These are phyloP conservation scores for Capromys pilorides DNA, from an alignment of 2,797 vertebrate species.

Conservation along the genomic window DNA sequence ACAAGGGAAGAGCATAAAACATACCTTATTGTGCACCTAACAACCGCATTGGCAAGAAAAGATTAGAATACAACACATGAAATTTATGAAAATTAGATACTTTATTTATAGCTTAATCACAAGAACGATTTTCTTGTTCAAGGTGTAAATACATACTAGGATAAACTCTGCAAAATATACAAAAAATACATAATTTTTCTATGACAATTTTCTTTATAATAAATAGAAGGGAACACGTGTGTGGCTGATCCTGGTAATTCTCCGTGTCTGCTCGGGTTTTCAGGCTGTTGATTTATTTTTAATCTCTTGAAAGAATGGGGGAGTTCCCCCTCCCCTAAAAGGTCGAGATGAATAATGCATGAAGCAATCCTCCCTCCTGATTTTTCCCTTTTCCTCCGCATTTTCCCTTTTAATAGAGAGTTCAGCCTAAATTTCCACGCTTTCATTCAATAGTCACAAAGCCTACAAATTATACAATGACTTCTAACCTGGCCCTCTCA, in stretches of 20 bases:
- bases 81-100: constrained; percentile 88
- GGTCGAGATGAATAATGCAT: constrained; percentile 90
- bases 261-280: constrained; percentile 86
- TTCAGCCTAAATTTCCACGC: constrained; percentile 89
- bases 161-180: constrained; percentile 92
- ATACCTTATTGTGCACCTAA: background rate
- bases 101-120: constrained; percentile 88
- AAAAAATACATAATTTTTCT: constrained; percentile 89
- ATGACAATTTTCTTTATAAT: constrained; percentile 89
- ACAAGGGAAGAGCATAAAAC: background rate
- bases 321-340: constrained; percentile 85
- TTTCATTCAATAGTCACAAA: constrained; percentile 88
- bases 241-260: constrained; percentile 85
- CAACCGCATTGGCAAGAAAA: background rate
- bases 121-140: constrained; percentile 81
- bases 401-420: constrained; percentile 85
- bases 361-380: constrained; percentile 82
- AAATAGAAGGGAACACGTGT: constrained; percentile 89
- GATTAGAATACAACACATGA: background rate
- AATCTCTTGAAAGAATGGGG: constrained; percentile 87
- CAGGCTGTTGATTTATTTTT: constrained; percentile 88
- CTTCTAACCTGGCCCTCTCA: constrained; percentile 87
- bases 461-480: constrained; percentile 91
- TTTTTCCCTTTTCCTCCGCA: constrained; percentile 74
- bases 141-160: constrained; percentile 89